These are phyloP conservation scores for Leptothorax acervorum DNA, from an alignment of 2,888 invertebrate species.

Conservation along the genomic window DNA sequence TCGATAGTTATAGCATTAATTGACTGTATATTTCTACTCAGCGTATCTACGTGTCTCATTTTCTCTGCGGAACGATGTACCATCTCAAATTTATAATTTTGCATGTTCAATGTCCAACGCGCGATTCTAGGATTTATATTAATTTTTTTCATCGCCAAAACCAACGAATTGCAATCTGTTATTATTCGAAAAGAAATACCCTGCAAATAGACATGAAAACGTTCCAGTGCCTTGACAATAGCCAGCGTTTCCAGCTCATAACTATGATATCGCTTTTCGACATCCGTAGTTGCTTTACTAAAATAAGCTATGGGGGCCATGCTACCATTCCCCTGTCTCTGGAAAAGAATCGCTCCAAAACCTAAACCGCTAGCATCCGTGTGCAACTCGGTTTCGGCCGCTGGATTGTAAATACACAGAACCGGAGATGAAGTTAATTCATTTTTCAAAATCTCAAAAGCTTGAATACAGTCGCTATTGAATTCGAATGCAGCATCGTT, in stretches of 20 bases:
- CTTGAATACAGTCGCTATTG: no score
- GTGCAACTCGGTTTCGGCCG: neutral
- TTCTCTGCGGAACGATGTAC: neutral
- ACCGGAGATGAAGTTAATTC: neutral
- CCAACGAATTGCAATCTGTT: neutral
- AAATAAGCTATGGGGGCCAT: neutral
- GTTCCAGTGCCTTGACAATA: neutral
- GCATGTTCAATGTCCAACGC: neutral
- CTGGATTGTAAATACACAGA: neutral
- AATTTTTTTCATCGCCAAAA: neutral
- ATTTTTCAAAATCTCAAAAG: neutral
- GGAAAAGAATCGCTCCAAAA: neutral
- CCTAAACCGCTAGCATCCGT: neutral
- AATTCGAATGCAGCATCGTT: neutral
- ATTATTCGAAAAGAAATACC: neutral
- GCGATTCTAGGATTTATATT: neutral
- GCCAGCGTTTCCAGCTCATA: neutral
- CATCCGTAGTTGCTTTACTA: neutral
- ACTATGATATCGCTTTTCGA: neutral
- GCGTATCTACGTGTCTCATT: neutral
- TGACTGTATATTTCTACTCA: neutral
- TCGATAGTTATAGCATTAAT: neutral
- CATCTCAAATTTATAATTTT: neutral
- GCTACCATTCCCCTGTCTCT: neutral
- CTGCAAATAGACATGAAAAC: neutral